phyloP scores from a whole-genome alignment of 2,797 vertebrate species.

The Spinus olivaceus region DNA sequence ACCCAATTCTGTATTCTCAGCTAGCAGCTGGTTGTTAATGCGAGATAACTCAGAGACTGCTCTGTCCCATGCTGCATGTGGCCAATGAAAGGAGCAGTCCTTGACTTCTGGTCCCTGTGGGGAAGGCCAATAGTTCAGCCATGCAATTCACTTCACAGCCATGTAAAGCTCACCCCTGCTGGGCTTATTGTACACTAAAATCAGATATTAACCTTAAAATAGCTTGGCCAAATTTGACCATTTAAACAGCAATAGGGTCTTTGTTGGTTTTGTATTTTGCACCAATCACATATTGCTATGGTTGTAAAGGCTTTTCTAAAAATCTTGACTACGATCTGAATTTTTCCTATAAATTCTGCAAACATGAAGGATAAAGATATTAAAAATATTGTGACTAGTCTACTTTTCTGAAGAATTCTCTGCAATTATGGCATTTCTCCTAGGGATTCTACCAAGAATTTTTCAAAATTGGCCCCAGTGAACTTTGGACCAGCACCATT shows the following conservation, averaged over 20 bases:
- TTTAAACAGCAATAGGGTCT: neutral
- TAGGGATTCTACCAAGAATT: neutral
- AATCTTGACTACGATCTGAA: neutral
- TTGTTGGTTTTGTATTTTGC: neutral
- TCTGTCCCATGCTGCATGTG: neutral
- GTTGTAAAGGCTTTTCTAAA: neutral
- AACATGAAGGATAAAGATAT: neutral
- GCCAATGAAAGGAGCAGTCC: neutral
- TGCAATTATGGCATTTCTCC: neutral
- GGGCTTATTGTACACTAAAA: neutral
- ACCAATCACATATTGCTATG: neutral
- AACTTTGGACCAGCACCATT: neutral
- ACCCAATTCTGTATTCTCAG: neutral
- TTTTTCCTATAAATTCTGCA: neutral
- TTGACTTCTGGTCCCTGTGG: neutral
- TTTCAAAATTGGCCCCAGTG: neutral
- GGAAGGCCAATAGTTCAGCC: neutral
- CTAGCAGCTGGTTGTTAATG: neutral
- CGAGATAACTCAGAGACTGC: rapidly evolving
- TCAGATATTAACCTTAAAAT: neutral
- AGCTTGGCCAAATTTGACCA: neutral
- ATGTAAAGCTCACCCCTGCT: neutral
- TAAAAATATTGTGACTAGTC: neutral
- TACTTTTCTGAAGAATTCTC: neutral
- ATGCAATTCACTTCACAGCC: neutral